Evolutionary conservation across 2,113 vertebrate genomes (phyloP).

Genomic region (Pandion haliaetus): DNA sequence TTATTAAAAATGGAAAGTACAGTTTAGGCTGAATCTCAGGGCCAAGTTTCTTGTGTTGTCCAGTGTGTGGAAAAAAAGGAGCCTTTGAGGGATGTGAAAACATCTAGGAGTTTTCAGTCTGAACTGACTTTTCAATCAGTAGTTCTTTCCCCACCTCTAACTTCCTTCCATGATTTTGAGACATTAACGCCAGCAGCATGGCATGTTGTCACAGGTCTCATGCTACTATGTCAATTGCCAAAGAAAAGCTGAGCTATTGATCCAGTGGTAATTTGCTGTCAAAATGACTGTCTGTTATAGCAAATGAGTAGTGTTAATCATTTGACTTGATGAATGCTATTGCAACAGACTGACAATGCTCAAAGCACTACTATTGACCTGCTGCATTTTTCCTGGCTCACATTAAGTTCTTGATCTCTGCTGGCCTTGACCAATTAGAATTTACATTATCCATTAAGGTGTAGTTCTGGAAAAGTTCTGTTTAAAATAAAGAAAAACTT

Average conservation of each 20-base stretch:
- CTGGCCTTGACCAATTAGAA: slow-evolving; percentile 7
- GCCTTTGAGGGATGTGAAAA: background rate
- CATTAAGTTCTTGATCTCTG: slow-evolving; percentile 15
- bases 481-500: slow-evolving; percentile 54
- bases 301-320: slow-evolving; percentile 53
- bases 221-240: slow-evolving; percentile 15
- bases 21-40: background rate
- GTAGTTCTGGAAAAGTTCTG: slow-evolving; percentile 34
- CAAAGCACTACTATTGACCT: slow-evolving; percentile 9
- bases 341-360: slow-evolving; percentile 26
- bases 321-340: slow-evolving; percentile 20
- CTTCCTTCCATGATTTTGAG: background rate
- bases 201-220: slow-evolving; percentile 34
- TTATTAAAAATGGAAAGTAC: slow-evolving; percentile 45
- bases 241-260: slow-evolving; percentile 62
- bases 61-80: background rate
- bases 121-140: background rate
- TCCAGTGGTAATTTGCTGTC: slow-evolving; percentile 66
- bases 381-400: slow-evolving; percentile 22
- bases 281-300: slow-evolving; percentile 49
- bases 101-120: background rate
- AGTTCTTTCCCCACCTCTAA: background rate
- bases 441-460: slow-evolving; percentile 5
- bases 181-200: slow-evolving; percentile 32
- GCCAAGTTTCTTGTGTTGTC: background rate